phyloP scores from a whole-genome alignment of 2,113 vertebrate genomes.

The Nibea coibor region DNA sequence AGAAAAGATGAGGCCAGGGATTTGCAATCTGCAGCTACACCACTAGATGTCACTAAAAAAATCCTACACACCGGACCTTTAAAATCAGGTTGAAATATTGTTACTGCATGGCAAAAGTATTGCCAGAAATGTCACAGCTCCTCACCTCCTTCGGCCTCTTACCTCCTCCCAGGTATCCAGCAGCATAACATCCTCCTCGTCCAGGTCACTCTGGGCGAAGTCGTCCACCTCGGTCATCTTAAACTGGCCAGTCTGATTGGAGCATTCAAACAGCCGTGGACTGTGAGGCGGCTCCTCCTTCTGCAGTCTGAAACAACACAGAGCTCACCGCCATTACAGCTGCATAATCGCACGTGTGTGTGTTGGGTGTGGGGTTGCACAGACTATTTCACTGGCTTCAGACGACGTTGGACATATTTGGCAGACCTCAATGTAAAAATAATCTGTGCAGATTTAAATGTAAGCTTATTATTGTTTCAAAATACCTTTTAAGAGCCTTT shows the following conservation, averaged over 20 bases:
- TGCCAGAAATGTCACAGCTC: too few species aligned
- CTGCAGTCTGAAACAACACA: slow-evolving; percentile 83
- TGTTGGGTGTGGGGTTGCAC: background rate
- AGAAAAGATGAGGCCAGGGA: too few species aligned
- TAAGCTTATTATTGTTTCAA: slow-evolving; percentile 38
- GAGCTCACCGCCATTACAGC: background rate
- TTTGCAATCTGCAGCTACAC: too few species aligned
- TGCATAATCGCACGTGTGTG: slow-evolving; percentile 13
- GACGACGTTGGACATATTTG: slow-evolving; percentile 31
- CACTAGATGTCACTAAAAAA: too few species aligned
- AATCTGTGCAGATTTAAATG: slow-evolving; percentile 58
- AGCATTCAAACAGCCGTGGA: slow-evolving; percentile 93
- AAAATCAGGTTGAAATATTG: too few species aligned
- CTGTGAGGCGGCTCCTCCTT: slow-evolving; percentile 78
- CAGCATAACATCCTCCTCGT: slow-evolving; percentile 93
- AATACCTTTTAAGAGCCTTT: slow-evolving; percentile 42
- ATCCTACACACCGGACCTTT: too few species aligned
- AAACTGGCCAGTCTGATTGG: slow-evolving; percentile 91
- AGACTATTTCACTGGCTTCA: background rate
- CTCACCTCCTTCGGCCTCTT: slow-evolving; percentile 41
- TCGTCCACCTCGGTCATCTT: slow-evolving; percentile 88
- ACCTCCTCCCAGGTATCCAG: slow-evolving; percentile 96
- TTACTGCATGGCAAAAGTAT: too few species aligned
- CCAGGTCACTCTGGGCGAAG: slow-evolving; percentile 90
- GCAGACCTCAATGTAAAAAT: slow-evolving; percentile 41